Conservation (phyloP, 2,888 invertebrate species). For the Athalia cordata region DNA sequence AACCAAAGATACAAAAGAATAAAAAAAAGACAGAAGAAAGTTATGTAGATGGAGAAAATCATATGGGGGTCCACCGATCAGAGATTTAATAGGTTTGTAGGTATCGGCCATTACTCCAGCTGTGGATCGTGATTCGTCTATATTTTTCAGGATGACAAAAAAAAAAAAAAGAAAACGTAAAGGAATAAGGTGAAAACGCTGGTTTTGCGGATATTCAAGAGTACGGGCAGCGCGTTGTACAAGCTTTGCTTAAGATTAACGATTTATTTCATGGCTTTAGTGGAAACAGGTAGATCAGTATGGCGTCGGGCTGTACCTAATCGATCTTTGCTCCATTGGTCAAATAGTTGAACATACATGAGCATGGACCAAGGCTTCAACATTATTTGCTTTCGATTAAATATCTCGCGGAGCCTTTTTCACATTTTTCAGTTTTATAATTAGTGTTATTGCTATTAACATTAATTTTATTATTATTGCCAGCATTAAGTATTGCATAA, state of each 20-base stretch:
- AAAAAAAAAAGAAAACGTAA: too few relatives aligned
- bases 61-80: too few relatives aligned
- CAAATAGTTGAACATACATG: conserved; percentile 17
- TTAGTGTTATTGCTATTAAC: neutral
- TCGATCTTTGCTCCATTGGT: conserved; percentile 21
- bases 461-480: neutral
- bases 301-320: conserved; percentile 9
- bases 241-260: neutral
- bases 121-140: too few relatives aligned
- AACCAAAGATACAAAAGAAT: too few relatives aligned
- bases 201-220: too few relatives aligned
- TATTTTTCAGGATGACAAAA: too few relatives aligned
- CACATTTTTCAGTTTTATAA: neutral
- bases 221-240: too few relatives aligned
- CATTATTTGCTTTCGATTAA: neutral
- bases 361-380: conserved; percentile 33
- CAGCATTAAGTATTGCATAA: neutral
- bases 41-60: too few relatives aligned
- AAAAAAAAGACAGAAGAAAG: too few relatives aligned
- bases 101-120: too few relatives aligned
- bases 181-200: too few relatives aligned
- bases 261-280: neutral
- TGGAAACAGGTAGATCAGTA: neutral
- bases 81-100: too few relatives aligned
- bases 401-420: neutral